Conservation (phyloP, 2,888 invertebrate species). For the Coleophora deauratella region DNA sequence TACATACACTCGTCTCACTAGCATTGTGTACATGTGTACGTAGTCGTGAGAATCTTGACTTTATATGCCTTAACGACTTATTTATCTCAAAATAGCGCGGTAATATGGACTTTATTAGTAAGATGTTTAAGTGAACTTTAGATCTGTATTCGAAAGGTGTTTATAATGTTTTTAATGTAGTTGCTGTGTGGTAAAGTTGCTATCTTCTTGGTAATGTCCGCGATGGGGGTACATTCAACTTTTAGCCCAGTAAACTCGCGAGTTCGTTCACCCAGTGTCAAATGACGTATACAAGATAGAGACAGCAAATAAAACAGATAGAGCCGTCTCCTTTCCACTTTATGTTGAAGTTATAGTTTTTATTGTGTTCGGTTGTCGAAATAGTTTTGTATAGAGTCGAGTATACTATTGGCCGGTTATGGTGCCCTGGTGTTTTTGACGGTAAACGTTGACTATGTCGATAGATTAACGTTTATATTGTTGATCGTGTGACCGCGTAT, state of each 20-base stretch:
- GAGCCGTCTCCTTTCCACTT: slow-evolving; percentile 43
- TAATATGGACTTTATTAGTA: slow-evolving; percentile 34
- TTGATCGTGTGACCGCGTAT: slow-evolving; percentile 28
- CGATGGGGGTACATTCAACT: slow-evolving; percentile 74
- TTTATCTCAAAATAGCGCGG: slow-evolving; percentile 14
- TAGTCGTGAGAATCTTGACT: slow-evolving; percentile 70
- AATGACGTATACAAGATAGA: slow-evolving; percentile 66
- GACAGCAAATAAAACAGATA: slow-evolving; percentile 44
- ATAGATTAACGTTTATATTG: slow-evolving; percentile 51
- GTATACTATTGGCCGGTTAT: slow-evolving; percentile 48
- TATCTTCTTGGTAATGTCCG: slow-evolving; percentile 75
- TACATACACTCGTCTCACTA: slow-evolving; percentile 60
- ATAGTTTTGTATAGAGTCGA: slow-evolving; percentile 31
- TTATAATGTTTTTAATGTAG: slow-evolving; percentile 31
- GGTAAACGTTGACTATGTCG: slow-evolving; percentile 66
- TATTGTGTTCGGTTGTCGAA: slow-evolving; percentile 59
- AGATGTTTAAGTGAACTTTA: neutral
- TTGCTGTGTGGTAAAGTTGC: slow-evolving; percentile 64
- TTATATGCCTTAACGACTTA: slow-evolving; percentile 35
- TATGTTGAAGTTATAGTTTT: slow-evolving; percentile 66
- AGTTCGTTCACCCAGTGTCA: slow-evolving; percentile 75
- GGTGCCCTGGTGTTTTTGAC: slow-evolving; percentile 66
- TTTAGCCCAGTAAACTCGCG: slow-evolving; percentile 75
- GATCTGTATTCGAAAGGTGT: slow-evolving; percentile 34
- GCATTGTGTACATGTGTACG: slow-evolving; percentile 51